Evolutionary conservation across 1,140 invertebrate genomes (phyloP), one percentile per base, ranked within the genome.

Genomic region (Zaprionus gabonicus): DNA sequence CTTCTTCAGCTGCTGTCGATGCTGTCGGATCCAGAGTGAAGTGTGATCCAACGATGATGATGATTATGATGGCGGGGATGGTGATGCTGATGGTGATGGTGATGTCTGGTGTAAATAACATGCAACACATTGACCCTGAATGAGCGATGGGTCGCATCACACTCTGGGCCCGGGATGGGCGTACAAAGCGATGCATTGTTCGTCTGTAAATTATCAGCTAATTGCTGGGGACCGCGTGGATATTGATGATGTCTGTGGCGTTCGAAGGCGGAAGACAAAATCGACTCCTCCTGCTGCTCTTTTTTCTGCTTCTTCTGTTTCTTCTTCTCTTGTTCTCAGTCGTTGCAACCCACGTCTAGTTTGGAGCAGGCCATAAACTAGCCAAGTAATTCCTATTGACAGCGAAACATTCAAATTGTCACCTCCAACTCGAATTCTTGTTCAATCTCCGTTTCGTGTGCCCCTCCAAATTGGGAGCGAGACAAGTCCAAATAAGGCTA

Each of bases 91-190:
- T 15, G 36, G 0, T 38, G 36, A 49, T 49, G 46, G 0, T 49
- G n/a, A 28, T 55, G 68, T 62, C 34, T 74, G 57, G 56, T 80
- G 79, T 65, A 68, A 75, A 70, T 62, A 78, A 75, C 67, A 80
- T 80, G 76, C 80, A 86, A 82, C 80, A 80, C 83, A 87, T 87
- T 82, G 83, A 87, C 80, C 83, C 83, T 87, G 83, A 82, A 20
- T 75, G 68, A 41, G 46, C 31, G 57, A 63, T 31, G 59, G 60
- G 31, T 69, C 58, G 58, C 34, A 4, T 36, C 34, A 4, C 57
- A 34, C 56, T 55, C 56, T 55, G 38, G n/a, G 38, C n/a, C 13
- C 6, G 25, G 9, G 13, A 20, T 27, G 28, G 28, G 66, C 55
- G 20, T 69, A 87, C 84, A 87, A 78, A 78, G 78, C 53, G 74